Percentiles rank a stretch among this genome's conserved stretches.
These are phyloP conservation scores for Ips nitidus DNA, from an alignment of 1,140 invertebrate genomes.

Conservation along the genomic window DNA sequence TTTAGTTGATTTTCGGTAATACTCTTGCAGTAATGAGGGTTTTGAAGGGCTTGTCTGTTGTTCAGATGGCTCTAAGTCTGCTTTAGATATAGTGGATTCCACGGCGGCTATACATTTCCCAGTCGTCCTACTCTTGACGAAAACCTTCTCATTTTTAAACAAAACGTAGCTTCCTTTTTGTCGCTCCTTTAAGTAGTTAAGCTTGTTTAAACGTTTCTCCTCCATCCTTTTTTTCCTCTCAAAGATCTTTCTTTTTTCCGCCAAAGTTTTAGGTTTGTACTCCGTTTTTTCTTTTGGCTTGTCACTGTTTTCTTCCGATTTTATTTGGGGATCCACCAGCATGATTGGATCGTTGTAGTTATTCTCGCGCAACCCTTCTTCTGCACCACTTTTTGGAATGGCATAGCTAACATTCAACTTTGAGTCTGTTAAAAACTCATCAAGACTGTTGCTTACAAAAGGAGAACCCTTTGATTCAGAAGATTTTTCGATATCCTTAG, in stretches of 20 bases:
- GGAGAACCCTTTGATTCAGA: slow-evolving; percentile 36
- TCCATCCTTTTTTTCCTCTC: slow-evolving; percentile 37
- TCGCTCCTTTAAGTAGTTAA: slow-evolving; percentile 15
- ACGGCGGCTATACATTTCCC: slow-evolving; percentile 35
- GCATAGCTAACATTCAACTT: slow-evolving; percentile 47
- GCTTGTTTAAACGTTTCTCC: slow-evolving; percentile 23
- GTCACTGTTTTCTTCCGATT: slow-evolving; percentile 23
- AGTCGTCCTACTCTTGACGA: slow-evolving; percentile 23
- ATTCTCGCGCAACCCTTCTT: slow-evolving; percentile 39
- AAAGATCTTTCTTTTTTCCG: slow-evolving; percentile 49
- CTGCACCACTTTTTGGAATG: slow-evolving; percentile 45
- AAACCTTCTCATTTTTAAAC: slow-evolving; percentile 42
- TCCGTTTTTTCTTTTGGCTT: slow-evolving; percentile 39
- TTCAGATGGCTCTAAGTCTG: background rate
- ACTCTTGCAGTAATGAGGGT: slow-evolving; percentile 37
- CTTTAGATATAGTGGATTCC: slow-evolving; percentile 1
- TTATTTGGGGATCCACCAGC: background rate
- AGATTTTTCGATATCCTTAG: background rate
- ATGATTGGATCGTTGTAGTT: slow-evolving; percentile 30
- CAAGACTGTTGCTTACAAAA: slow-evolving; percentile 45
- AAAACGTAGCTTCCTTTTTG: slow-evolving; percentile 38
- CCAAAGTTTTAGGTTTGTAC: slow-evolving; percentile 49
- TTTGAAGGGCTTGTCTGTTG: slow-evolving; percentile 16
- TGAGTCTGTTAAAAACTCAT: slow-evolving; percentile 43
- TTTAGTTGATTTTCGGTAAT: slow-evolving; percentile 10